Percentiles rank a stretch among this genome's conserved stretches.
phyloP scores from a whole-genome alignment of 2,888 invertebrate genomes.

The Scaptodrosophila latifasciaeformis region DNA sequence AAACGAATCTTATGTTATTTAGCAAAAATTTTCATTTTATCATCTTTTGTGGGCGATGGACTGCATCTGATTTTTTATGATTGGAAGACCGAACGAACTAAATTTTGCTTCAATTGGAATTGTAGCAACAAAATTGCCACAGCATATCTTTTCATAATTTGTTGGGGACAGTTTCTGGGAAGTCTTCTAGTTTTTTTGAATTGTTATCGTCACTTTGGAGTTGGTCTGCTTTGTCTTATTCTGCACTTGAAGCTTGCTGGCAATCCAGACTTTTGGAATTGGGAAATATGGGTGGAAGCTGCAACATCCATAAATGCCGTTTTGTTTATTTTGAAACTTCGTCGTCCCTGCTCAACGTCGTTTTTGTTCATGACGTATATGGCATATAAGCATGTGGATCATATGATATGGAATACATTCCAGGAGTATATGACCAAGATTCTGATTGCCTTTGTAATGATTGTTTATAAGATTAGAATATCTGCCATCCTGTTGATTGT shows the following conservation, averaged over 20 bases:
- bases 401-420: background rate
- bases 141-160: background rate
- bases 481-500: background rate
- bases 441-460: background rate
- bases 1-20: background rate
- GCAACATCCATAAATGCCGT: background rate
- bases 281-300: background rate
- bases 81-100: background rate
- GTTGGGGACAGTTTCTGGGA: background rate
- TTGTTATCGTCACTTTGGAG: background rate
- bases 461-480: background rate
- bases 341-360: background rate
- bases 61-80: background rate
- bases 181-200: background rate
- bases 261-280: background rate
- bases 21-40: background rate
- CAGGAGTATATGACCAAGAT: background rate
- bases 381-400: background rate
- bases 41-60: background rate
- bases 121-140: background rate
- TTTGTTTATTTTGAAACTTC: background rate
- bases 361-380: constrained; percentile 4
- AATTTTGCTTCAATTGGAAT: background rate
- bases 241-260: background rate
- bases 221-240: background rate